phyloP scores from a whole-genome alignment of 2,113 vertebrate genomes.

The Lasiurus borealis region DNA sequence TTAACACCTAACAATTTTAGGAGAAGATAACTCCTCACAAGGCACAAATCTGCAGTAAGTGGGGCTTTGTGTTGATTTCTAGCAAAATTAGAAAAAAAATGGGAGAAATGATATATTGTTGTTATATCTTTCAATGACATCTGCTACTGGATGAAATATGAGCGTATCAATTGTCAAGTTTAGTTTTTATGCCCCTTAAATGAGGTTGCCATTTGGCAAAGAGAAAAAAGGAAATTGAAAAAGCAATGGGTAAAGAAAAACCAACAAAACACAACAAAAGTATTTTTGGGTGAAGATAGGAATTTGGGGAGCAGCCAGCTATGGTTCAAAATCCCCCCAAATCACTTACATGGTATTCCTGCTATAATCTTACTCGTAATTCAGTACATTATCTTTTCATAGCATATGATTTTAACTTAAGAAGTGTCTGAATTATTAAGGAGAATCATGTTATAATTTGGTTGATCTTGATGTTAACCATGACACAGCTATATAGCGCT shows the following conservation, averaged over 20 bases:
- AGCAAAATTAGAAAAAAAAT: background rate
- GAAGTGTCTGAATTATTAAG: constrained; percentile 21
- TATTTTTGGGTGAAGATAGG: background rate
- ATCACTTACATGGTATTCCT: background rate
- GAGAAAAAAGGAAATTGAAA: constrained; percentile 27
- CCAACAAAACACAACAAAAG: background rate
- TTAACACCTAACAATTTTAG: background rate
- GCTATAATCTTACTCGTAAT: background rate
- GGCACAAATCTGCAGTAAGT: background rate
- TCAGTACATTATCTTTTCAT: constrained; percentile 17
- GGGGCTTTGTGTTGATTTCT: background rate
- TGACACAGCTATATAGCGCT: constrained; percentile 24
- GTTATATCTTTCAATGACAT: background rate
- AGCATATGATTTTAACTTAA: constrained; percentile 49
- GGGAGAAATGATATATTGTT: background rate
- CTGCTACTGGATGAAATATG: background rate
- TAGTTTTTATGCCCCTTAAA: background rate
- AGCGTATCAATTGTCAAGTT: background rate
- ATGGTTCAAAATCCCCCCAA: background rate
- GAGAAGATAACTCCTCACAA: background rate
- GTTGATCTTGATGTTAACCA: constrained; percentile 26
- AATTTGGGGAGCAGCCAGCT: background rate
- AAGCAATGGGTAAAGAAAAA: background rate
- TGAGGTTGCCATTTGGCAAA: background rate
- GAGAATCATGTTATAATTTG: constrained; percentile 40